phyloP scores from a whole-genome alignment of 2,797 vertebrate genomes.

The Syndactyla subalaris region DNA sequence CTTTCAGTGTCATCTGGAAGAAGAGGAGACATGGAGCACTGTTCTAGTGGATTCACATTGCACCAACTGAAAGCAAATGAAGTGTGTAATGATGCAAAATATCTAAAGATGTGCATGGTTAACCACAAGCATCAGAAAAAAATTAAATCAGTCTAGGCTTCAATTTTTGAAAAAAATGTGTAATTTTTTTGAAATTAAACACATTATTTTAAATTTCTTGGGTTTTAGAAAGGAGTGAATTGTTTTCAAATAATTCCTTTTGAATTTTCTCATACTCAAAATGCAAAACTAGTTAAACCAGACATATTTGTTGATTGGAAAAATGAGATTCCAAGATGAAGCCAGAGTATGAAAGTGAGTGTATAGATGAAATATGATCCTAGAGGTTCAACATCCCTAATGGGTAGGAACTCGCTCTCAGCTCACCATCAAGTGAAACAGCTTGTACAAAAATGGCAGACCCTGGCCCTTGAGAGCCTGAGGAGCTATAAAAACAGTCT shows the following conservation, averaged over 20 bases:
- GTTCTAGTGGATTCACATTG: neutral
- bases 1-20: slow-evolving; percentile 72
- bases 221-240: neutral
- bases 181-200: rapidly evolving
- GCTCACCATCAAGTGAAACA: neutral
- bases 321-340: neutral
- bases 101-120: neutral
- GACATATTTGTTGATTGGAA: neutral
- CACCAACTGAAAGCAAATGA: neutral
- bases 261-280: neutral
- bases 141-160: neutral
- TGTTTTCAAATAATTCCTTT: neutral
- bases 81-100: neutral
- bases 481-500: neutral
- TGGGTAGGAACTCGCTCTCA: neutral
- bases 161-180: neutral
- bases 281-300: neutral
- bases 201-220: neutral
- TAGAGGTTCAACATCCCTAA: rapidly evolving
- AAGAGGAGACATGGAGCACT: neutral
- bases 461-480: neutral
- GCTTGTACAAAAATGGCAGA: neutral
- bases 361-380: neutral
- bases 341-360: neutral
- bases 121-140: neutral